Conservation (phyloP, 2,888 invertebrate species). For the Drosophila picticornis region DNA sequence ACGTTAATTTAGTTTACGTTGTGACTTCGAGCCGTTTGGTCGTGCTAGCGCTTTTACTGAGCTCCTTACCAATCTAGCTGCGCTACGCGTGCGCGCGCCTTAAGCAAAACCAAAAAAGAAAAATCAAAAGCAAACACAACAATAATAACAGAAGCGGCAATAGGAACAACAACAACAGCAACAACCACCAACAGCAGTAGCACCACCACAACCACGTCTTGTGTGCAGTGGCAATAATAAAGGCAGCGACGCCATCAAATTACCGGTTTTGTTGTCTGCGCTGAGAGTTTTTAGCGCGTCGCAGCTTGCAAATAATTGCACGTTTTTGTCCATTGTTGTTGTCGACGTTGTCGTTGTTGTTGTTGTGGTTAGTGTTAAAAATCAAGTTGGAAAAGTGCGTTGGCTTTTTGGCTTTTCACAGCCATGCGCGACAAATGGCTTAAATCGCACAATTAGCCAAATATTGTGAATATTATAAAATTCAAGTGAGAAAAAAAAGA, state of each 20-base stretch:
- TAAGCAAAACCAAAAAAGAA: slow-evolving; percentile 40
- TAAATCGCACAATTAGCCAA: not conserved
- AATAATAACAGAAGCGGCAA: slow-evolving; percentile 22
- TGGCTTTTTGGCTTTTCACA: slow-evolving; percentile 56
- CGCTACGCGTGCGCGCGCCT: slow-evolving; percentile 70
- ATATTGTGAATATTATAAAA: slow-evolving; percentile 28
- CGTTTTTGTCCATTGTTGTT: slow-evolving; percentile 52
- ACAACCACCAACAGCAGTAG: not conserved
- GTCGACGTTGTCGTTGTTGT: slow-evolving; percentile 19
- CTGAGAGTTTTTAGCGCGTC: slow-evolving; percentile 68
- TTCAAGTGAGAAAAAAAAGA: slow-evolving; percentile 34
- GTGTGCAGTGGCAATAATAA: slow-evolving; percentile 36
- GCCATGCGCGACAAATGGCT: slow-evolving; percentile 2
- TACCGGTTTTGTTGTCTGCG: slow-evolving; percentile 72
- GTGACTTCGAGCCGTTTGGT: slow-evolving; percentile 64
- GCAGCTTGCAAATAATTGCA: slow-evolving; percentile 64
- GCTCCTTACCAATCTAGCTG: slow-evolving; percentile 23
- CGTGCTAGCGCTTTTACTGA: slow-evolving; percentile 45
- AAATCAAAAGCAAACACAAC: slow-evolving; percentile 39
- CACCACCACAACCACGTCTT: slow-evolving; percentile 32
- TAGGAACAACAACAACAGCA: slow-evolving; percentile 8
- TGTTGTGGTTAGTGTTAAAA: slow-evolving; percentile 32
- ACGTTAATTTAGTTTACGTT: slow-evolving; percentile 63
- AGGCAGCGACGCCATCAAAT: slow-evolving; percentile 56
- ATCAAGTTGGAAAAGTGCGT: slow-evolving; percentile 73